phyloP scores from a whole-genome alignment of 2,797 vertebrate genomes.

The Anomalospiza imberbis region DNA sequence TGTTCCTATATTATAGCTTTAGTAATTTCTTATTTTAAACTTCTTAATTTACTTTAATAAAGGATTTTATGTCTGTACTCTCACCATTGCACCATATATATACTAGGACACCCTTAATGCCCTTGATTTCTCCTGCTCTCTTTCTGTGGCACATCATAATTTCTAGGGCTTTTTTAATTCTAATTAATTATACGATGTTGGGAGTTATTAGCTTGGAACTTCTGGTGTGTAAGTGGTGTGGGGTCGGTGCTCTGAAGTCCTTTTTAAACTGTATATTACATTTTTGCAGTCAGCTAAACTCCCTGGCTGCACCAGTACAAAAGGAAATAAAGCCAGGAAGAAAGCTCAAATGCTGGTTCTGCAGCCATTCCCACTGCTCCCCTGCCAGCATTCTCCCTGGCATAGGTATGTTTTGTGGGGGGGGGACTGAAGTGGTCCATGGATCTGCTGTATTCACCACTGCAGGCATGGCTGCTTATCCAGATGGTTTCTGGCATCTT shows the following conservation, averaged over 20 bases:
- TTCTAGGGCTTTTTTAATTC: neutral
- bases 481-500: neutral
- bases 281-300: neutral
- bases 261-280: neutral
- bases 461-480: neutral
- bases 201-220: neutral
- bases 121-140: constrained; percentile 41
- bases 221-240: neutral
- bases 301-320: neutral
- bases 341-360: neutral
- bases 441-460: neutral
- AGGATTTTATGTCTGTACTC: neutral
- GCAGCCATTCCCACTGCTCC: neutral
- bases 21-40: constrained; percentile 30
- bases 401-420: too few relatives aligned
- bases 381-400: neutral
- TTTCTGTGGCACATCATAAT: neutral
- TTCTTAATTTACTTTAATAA: constrained; percentile 38
- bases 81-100: neutral
- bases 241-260: neutral
- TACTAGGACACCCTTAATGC: neutral
- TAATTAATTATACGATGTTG: constrained; percentile 20
- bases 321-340: neutral
- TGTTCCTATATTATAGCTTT: neutral
- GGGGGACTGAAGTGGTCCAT: neutral